phyloP scores from a whole-genome alignment of 2,888 invertebrate species.

The Chouioia cunea region DNA sequence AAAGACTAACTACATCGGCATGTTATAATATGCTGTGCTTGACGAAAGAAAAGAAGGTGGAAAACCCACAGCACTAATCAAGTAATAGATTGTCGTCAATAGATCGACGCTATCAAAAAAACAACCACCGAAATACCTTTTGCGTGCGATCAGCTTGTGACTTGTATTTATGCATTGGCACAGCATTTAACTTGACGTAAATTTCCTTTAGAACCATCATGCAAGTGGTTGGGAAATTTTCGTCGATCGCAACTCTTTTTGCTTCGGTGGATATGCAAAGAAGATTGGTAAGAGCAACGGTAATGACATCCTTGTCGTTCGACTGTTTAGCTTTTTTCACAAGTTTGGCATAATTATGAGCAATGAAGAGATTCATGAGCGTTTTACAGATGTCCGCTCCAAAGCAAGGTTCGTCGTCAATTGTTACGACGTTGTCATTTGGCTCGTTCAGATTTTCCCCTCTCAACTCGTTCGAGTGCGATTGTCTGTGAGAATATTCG shows the following conservation, averaged over 20 bases:
- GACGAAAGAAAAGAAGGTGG: conserved; percentile 15
- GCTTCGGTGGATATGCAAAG: conserved; percentile 69
- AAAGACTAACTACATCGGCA: too few species aligned
- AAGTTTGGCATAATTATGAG: conserved; percentile 62
- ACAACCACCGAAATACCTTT: too few species aligned
- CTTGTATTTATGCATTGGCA: conserved; percentile 68
- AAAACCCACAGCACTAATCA: conserved; percentile 13
- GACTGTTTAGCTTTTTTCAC: conserved; percentile 60
- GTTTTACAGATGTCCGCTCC: conserved; percentile 70
- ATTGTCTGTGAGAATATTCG: too few species aligned
- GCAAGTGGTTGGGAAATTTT: conserved; percentile 65
- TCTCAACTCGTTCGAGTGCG: too few species aligned
- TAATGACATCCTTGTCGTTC: conserved; percentile 66
- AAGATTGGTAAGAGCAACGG: conserved; percentile 68
- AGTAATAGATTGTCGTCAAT: neutral
- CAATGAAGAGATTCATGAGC: conserved; percentile 68
- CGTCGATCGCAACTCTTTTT: conserved; percentile 67
- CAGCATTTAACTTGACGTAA: conserved; percentile 69
- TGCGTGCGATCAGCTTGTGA: conserved; percentile 67
- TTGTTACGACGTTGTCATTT: conserved; percentile 29
- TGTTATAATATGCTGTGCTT: neutral
- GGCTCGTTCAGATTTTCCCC: conserved; percentile 40
- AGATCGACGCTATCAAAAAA: neutral
- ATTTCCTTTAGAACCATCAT: conserved; percentile 69
- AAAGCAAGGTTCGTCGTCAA: conserved; percentile 47